These are phyloP conservation scores for Dasysyrphus albostriatus DNA, from an alignment of 2,888 invertebrate species.

Conservation along the genomic window DNA sequence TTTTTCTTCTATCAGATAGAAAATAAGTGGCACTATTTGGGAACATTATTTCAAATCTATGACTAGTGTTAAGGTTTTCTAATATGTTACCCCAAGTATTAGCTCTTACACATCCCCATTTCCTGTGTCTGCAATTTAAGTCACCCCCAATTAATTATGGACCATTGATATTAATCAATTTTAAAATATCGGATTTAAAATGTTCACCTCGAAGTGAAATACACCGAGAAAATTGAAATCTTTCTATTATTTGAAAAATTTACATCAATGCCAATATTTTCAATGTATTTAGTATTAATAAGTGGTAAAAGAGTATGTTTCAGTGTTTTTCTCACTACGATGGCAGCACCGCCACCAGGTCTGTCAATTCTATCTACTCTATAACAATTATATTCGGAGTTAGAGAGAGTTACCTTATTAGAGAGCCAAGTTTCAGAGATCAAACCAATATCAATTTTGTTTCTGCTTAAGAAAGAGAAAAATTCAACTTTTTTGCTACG, in stretches of 20 bases:
- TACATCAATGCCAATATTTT: conserved; percentile 26
- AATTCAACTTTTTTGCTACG: conserved; percentile 6
- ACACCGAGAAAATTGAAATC: conserved; percentile 3
- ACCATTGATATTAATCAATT: too few species aligned
- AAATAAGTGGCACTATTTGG: too few species aligned
- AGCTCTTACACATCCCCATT: too few species aligned
- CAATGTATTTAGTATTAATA: conserved; percentile 14
- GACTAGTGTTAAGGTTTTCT: too few species aligned
- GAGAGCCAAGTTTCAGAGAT: conserved; percentile 13
- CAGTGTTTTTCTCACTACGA: conserved; percentile 11
- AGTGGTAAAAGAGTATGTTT: conserved; percentile 8
- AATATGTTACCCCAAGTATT: too few species aligned
- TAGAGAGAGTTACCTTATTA: not conserved
- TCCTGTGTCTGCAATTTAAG: too few species aligned
- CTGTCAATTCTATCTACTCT: conserved; percentile 12
- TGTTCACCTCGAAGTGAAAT: not conserved
- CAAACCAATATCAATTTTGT: conserved; percentile 23
- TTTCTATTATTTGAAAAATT: conserved; percentile 21
- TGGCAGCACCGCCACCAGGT: conserved; percentile 21
- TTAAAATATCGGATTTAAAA: too few species aligned
- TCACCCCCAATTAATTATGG: too few species aligned
- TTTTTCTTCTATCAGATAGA: too few species aligned
- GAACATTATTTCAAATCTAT: too few species aligned
- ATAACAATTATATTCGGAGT: conserved; percentile 19
- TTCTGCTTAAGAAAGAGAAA: conserved; percentile 22